phyloP scores from a whole-genome alignment of 1,140 invertebrate genomes.

The Hylaeus volcanicus region DNA sequence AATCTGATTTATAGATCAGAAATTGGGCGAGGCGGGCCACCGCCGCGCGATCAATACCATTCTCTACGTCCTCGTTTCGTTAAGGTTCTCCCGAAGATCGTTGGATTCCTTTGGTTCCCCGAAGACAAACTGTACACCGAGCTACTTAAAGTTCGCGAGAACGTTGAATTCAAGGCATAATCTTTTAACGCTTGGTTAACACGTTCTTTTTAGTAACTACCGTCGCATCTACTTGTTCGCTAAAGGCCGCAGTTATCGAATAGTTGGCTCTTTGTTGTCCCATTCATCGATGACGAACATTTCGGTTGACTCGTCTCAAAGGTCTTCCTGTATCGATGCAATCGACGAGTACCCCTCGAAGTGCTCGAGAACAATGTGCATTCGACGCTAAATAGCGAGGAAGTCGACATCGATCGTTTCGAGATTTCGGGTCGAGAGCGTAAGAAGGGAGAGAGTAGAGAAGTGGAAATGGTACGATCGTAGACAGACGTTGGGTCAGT shows the following conservation, averaged over 20 bases:
- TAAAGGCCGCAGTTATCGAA: background rate
- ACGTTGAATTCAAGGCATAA: too few relatives aligned
- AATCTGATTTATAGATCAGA: conserved; percentile 40
- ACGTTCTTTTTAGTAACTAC: too few relatives aligned
- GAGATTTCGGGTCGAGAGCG: background rate
- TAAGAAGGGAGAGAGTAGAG: too few relatives aligned
- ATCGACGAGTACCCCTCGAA: background rate
- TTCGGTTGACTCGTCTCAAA: conserved; percentile 2
- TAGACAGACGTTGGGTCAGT: conserved; percentile 1
- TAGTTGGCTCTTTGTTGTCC: background rate
- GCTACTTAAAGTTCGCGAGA: too few relatives aligned
- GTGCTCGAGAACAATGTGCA: conserved; percentile 13
- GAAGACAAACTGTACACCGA: too few relatives aligned
- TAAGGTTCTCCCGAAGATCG: background rate
- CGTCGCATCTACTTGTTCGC: too few relatives aligned
- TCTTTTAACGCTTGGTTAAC: too few relatives aligned
- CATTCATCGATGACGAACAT: background rate
- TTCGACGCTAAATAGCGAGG: conserved; percentile 10
- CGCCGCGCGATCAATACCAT: conserved; percentile 29
- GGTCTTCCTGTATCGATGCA: conserved; percentile 1
- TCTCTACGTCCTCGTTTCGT: background rate
- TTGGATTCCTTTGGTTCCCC: background rate
- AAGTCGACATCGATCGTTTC: conserved; percentile 10
- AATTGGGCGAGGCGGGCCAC: conserved; percentile 23
- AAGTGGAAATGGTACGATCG: background rate